Evolutionary conservation across 64 coral and sea anemone species (phyloP).

Genomic region (Pocillopora damicornis): DNA sequence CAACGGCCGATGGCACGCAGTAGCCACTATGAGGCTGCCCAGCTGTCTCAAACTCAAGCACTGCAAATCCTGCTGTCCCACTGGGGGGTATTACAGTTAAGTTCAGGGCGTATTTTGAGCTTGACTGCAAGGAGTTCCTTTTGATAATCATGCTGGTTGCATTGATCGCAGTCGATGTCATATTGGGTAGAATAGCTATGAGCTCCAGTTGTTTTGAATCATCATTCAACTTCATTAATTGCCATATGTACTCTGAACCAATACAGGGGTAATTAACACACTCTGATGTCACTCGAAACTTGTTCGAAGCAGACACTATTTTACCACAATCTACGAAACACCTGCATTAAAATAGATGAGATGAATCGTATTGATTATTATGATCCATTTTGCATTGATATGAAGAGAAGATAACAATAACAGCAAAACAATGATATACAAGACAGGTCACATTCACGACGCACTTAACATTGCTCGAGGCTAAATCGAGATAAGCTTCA

Average conservation of each 20-base stretch:
- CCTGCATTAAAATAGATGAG: background rate
- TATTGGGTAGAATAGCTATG: background rate
- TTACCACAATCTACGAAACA: conserved; percentile 24
- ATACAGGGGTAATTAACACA: conserved; percentile 6
- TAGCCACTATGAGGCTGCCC: background rate
- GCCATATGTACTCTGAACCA: conserved; percentile 33
- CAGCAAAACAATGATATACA: background rate
- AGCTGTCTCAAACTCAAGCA: conserved; percentile 25
- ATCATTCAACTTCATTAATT: background rate
- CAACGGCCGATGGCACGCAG: background rate
- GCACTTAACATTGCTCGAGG: too few relatives aligned
- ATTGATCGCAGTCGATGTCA: conserved; percentile 16
- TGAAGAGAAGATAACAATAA: background rate
- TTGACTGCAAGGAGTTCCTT: background rate
- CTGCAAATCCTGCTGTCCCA: conserved; percentile 5
- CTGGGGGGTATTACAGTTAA: background rate
- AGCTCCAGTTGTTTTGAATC: background rate
- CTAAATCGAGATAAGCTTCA: too few relatives aligned
- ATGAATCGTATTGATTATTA: background rate
- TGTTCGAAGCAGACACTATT: conserved; percentile 17
- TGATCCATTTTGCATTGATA: background rate
- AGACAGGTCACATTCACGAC: too few relatives aligned
- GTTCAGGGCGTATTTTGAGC: background rate
- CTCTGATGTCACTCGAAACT: conserved; percentile 25
- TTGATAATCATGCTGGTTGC: conserved; percentile 5